Conservation (phyloP, 2,113 vertebrate species). For the Machaerirhynchus nigripectus region DNA sequence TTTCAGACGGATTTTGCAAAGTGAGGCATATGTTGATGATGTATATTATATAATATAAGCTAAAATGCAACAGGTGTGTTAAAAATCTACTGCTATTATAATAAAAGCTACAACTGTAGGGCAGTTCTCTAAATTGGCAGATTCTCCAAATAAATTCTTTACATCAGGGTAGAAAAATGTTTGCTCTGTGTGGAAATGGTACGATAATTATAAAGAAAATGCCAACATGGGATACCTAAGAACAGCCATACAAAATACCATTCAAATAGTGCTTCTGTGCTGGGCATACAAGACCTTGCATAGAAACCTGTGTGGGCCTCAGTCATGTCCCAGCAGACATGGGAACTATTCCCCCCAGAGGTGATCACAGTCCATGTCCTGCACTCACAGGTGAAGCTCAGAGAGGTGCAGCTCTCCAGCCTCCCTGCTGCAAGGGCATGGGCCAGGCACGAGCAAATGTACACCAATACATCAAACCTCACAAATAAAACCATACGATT, state of each 20-base stretch:
- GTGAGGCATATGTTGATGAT: background rate
- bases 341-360: background rate
- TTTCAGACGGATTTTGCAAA: constrained; percentile 8
- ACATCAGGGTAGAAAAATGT: background rate
- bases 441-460: background rate
- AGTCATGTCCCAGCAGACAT: too few species aligned
- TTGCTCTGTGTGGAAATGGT: background rate
- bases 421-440: background rate
- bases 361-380: background rate
- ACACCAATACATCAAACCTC: background rate
- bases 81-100: background rate
- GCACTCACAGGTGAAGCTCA: background rate
- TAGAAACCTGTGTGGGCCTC: background rate
- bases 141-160: background rate
- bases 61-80: background rate
- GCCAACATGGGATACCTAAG: background rate
- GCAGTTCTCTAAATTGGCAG: background rate
- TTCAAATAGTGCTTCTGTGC: background rate
- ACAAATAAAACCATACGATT: background rate
- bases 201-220: background rate
- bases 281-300: too few species aligned
- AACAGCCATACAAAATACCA: background rate
- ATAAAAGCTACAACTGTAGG: background rate
- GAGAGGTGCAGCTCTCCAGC: background rate
- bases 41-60: background rate